A percentile compares a stretch with the other conserved stretches of the same genome.
phyloP scores from a whole-genome alignment of 2,888 invertebrate species.

The Habrosyne pyritoides region DNA sequence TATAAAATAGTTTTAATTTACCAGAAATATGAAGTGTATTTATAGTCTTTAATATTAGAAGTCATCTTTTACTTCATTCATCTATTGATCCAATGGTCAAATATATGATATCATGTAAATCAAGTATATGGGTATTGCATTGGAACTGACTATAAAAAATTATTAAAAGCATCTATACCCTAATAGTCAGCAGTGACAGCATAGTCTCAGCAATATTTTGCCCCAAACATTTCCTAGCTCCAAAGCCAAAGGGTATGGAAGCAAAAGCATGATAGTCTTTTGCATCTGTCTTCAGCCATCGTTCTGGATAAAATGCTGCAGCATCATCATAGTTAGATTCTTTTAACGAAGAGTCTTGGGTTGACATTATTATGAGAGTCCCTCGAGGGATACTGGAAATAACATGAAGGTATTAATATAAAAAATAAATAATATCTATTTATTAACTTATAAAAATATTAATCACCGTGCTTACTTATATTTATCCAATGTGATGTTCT shows the following conservation, averaged over 20 bases:
- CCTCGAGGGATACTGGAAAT: conserved; percentile 77
- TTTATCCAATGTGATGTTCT: conserved; percentile 84
- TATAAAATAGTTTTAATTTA: neutral
- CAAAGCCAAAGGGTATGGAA: conserved; percentile 86
- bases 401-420: neutral
- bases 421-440: neutral
- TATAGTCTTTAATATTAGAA: too few relatives aligned
- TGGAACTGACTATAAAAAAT: too few relatives aligned
- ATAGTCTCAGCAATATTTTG: conserved; percentile 85
- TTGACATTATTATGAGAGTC: conserved; percentile 86
- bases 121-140: too few relatives aligned
- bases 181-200: conserved; percentile 81
- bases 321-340: conserved; percentile 87
- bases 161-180: conserved; percentile 76
- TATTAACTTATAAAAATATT: neutral
- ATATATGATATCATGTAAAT: too few relatives aligned
- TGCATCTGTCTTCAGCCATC: conserved; percentile 80
- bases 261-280: conserved; percentile 80
- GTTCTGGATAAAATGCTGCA: conserved; percentile 83
- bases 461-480: conserved; percentile 72
- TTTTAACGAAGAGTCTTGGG: conserved; percentile 83
- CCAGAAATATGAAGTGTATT: too few relatives aligned
- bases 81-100: too few relatives aligned
- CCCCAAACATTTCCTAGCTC: conserved; percentile 85
- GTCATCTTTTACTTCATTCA: too few relatives aligned